A percentile compares a stretch with the other conserved stretches of the same genome.
phyloP scores from a whole-genome alignment of 2,113 vertebrate species.

The Saimiri boliviensis region DNA sequence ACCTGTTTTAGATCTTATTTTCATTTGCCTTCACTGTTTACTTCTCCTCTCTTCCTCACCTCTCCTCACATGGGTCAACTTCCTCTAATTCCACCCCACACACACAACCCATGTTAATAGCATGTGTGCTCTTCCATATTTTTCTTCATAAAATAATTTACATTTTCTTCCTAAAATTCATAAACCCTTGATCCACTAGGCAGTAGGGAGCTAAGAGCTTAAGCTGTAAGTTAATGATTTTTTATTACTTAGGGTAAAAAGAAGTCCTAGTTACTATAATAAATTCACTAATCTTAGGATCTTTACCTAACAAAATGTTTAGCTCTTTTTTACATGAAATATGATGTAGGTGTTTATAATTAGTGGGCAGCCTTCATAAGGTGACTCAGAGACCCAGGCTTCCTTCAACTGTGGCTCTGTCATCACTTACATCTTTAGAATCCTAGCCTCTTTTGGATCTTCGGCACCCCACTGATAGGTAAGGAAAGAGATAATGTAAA shows the following conservation, averaged over 20 bases:
- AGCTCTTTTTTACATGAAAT: background rate
- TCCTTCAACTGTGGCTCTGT: background rate
- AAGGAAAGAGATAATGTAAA: background rate
- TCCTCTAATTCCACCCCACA: background rate
- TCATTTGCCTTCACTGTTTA: background rate
- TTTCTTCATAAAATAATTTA: slow-evolving; percentile 25
- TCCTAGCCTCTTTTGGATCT: background rate
- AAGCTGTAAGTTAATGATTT: background rate
- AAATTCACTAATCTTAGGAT: background rate
- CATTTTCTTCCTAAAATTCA: background rate
- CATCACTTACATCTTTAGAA: background rate
- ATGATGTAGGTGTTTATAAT: background rate
- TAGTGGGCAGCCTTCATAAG: background rate
- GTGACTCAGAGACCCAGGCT: background rate
- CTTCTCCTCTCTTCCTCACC: background rate
- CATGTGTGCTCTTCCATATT: background rate
- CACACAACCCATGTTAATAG: background rate
- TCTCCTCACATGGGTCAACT: background rate
- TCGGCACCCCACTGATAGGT: background rate
- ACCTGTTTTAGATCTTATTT: background rate
- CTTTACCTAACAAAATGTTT: background rate
- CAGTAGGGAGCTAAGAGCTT: background rate
- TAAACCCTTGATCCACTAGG: background rate
- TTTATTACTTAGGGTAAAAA: background rate
- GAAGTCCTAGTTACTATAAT: background rate